Percentiles rank a stretch among this genome's conserved stretches.
These are phyloP conservation scores for Ammodytes dubius DNA, from an alignment of 2,113 vertebrate genomes.

Conservation along the genomic window DNA sequence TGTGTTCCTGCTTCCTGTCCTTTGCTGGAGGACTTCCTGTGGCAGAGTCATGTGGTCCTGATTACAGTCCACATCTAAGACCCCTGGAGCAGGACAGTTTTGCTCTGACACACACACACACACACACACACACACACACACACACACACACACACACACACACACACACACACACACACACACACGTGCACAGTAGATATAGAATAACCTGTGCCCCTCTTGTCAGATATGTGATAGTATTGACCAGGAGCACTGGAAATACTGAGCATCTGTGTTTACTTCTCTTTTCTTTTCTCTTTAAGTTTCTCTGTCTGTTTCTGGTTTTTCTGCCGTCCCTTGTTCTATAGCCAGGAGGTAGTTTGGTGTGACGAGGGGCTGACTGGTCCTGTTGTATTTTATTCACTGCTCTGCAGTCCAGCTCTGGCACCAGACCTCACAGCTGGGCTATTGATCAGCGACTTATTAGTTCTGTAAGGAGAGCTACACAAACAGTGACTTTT, in stretches of 20 bases:
- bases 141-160: constrained; percentile 30
- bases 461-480: constrained; percentile 23
- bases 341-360: constrained; percentile 69
- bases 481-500: constrained; percentile 39
- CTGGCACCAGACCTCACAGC: constrained; percentile 58
- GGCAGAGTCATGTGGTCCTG: constrained; percentile 91
- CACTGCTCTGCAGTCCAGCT: constrained; percentile 50
- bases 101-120: constrained; percentile 52
- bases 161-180: constrained; percentile 1
- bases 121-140: constrained; percentile 13
- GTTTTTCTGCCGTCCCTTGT: constrained; percentile 60
- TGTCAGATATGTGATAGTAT: constrained; percentile 90
- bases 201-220: constrained; percentile 85
- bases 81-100: constrained; percentile 78
- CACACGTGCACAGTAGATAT: constrained; percentile 70
- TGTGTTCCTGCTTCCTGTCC: constrained; percentile 85
- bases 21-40: constrained; percentile 91
- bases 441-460: constrained; percentile 57
- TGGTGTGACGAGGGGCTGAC: constrained; percentile 60
- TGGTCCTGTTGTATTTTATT: constrained; percentile 59
- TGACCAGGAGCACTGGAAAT: constrained; percentile 84
- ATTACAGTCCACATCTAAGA: constrained; percentile 92
- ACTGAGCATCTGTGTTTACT: constrained; percentile 72
- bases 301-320: constrained; percentile 64
- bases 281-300: constrained; percentile 61